Percentiles rank a stretch among this genome's conserved stretches.
These are phyloP conservation scores for Limonius californicus DNA, from an alignment of 1,140 invertebrate genomes.

Conservation along the genomic window DNA sequence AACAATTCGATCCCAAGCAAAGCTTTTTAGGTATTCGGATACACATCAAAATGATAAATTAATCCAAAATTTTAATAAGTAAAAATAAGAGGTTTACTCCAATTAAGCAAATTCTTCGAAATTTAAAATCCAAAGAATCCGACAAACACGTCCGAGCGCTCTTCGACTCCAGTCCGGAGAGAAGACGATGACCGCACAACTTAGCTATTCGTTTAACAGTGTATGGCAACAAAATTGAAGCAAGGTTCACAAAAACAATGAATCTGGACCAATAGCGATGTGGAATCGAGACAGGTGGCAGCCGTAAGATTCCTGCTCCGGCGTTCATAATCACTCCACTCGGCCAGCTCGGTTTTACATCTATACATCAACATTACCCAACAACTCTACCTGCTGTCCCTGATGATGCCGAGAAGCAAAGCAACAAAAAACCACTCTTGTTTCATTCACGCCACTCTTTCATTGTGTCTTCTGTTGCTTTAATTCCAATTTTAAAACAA, in stretches of 20 bases:
- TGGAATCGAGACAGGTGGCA: conserved; percentile 34
- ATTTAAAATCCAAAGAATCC: no score
- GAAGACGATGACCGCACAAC: conserved; percentile 8
- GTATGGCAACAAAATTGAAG: conserved; percentile 13
- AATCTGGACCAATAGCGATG: conserved; percentile 35
- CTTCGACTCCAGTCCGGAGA: background rate
- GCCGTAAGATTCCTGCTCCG: conserved; percentile 35
- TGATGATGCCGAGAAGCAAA: background rate
- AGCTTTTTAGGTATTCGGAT: no score
- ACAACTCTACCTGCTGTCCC: conserved; percentile 2
- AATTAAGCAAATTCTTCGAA: no score
- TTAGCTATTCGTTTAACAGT: conserved; percentile 11
- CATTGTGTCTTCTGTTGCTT: background rate
- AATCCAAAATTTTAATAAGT: no score
- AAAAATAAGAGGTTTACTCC: no score
- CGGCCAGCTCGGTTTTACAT: conserved; percentile 27
- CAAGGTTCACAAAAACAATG: conserved; percentile 25
- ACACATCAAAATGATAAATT: no score
- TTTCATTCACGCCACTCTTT: conserved; percentile 4
- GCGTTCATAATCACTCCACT: conserved; percentile 35
- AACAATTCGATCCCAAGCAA: no score
- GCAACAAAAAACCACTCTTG: background rate
- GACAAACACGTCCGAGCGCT: background rate
- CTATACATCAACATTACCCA: conserved; percentile 9
- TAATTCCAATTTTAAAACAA: no score